Conservation (phyloP, 2,888 invertebrate genomes). For the Ceriagrion tenellum region DNA sequence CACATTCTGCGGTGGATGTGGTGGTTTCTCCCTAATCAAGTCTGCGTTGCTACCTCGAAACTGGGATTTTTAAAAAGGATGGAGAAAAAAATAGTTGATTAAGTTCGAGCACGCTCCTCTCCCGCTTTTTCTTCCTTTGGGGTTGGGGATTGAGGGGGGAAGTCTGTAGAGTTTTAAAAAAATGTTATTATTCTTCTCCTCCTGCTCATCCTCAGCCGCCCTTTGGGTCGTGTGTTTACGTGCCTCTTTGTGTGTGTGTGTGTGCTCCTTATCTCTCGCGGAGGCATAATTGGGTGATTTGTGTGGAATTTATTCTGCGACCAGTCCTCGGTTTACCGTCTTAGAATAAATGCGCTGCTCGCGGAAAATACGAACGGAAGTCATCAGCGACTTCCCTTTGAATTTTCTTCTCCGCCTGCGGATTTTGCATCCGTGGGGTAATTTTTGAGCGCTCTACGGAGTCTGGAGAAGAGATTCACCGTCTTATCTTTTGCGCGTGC, state of each 20-base stretch:
- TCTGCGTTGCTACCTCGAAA: neutral
- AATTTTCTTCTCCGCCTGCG: neutral
- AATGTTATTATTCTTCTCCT: too few relatives aligned
- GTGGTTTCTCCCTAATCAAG: conserved; percentile 10
- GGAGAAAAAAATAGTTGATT: conserved; percentile 40
- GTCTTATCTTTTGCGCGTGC: too few relatives aligned
- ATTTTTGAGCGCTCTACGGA: neutral
- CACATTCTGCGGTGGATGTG: neutral
- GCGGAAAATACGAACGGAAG: neutral
- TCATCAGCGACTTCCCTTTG: neutral
- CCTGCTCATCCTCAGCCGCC: too few relatives aligned
- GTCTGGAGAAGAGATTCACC: too few relatives aligned
- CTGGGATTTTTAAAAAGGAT: neutral
- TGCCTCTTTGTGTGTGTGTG: too few relatives aligned
- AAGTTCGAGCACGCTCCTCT: conserved; percentile 28
- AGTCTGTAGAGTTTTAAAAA: neutral
- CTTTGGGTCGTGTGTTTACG: too few relatives aligned
- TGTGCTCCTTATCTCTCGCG: neutral
- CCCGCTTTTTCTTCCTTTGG: neutral
- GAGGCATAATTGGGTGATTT: conserved; percentile 21
- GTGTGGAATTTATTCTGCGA: neutral
- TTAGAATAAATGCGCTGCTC: neutral
- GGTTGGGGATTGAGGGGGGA: too few relatives aligned
- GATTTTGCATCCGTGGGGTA: neutral
- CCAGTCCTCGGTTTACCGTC: neutral